A percentile compares a stretch with the other conserved stretches of the same genome.
Evolutionary conservation across 2,113 vertebrate species (phyloP).

Genomic region (Formicarius rufipectus): DNA sequence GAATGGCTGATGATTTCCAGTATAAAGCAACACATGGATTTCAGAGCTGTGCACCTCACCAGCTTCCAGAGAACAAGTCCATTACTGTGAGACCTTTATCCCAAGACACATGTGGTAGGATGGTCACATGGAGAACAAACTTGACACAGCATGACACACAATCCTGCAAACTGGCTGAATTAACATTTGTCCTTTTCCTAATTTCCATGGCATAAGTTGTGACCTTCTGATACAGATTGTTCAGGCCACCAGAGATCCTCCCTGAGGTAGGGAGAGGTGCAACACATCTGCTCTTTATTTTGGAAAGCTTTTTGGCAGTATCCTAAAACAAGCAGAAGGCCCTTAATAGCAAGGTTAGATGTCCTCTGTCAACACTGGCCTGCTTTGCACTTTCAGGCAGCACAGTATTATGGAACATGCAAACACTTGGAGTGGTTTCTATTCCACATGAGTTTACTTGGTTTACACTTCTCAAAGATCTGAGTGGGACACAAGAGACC

Average conservation of each 20-base stretch:
- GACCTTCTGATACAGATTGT: neutral
- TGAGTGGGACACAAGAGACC: neutral
- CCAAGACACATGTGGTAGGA: neutral
- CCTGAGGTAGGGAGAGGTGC: neutral
- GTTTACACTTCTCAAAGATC: neutral
- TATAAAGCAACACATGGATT: neutral
- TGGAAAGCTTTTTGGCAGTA: conserved; percentile 4
- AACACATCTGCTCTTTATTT: neutral
- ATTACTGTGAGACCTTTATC: neutral
- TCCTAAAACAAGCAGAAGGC: neutral
- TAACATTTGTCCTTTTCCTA: neutral
- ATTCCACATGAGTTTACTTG: neutral
- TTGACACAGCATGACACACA: neutral
- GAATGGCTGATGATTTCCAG: neutral
- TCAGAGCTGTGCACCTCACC: neutral
- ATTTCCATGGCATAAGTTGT: neutral
- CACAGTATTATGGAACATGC: neutral
- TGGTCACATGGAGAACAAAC: neutral
- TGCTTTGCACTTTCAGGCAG: neutral
- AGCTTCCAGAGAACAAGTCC: neutral
- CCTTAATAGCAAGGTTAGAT: neutral
- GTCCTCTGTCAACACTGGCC: neutral
- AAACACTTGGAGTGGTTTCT: neutral
- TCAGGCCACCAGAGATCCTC: neutral
- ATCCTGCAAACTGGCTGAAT: neutral